phyloP scores from a whole-genome alignment of 1,140 invertebrate species.

The Drosophila parabipectinata region DNA sequence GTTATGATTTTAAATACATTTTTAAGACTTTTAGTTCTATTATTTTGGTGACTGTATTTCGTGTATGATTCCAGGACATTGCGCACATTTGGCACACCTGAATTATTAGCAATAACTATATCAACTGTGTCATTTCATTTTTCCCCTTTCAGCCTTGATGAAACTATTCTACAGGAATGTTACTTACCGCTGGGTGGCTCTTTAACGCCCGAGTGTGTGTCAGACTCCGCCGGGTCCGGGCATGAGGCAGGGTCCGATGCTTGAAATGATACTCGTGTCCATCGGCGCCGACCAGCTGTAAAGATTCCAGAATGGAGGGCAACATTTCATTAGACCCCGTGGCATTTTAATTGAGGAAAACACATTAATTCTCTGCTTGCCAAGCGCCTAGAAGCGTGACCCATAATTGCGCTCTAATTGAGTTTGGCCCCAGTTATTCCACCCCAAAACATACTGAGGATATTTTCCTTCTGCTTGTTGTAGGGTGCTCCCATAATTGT shows the following conservation, averaged over 20 bases:
- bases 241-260: constrained; percentile 93
- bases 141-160: constrained; percentile 7
- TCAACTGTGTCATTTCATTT: constrained; percentile 1
- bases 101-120: constrained; percentile 8
- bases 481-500: constrained; percentile 55
- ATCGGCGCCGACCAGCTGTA: constrained; percentile 90
- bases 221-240: constrained; percentile 92
- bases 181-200: constrained; percentile 94
- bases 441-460: constrained; percentile 10
- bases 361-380: constrained; percentile 63
- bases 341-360: constrained; percentile 70
- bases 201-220: constrained; percentile 93
- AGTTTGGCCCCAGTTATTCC: constrained; percentile 42
- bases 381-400: constrained; percentile 37
- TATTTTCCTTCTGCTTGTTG: constrained; percentile 1
- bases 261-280: constrained; percentile 96
- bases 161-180: constrained; percentile 7
- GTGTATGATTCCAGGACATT: constrained; percentile 1
- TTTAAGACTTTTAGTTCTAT: too few species aligned
- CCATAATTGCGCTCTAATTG: constrained; percentile 75
- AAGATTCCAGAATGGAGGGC: constrained; percentile 37
- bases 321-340: constrained; percentile 54
- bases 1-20: too few species aligned
- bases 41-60: background rate
- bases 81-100: constrained; percentile 2